phyloP scores from a whole-genome alignment of 2,113 vertebrate genomes.

The Chloropsis cyanopogon region DNA sequence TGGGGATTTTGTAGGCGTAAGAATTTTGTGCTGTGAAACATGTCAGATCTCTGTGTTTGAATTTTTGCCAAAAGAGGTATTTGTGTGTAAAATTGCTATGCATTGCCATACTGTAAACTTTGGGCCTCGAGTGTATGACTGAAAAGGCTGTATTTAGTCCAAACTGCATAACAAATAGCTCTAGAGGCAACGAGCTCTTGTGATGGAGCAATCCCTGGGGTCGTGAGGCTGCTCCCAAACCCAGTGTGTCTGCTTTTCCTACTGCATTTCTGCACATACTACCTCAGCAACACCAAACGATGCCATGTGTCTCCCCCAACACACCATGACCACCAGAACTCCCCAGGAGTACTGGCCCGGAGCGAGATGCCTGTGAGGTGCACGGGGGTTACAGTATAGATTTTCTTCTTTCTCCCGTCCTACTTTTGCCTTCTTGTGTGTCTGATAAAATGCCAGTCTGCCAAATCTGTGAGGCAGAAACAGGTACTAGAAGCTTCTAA shows the following conservation, averaged over 20 bases:
- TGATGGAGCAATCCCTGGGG: not conserved
- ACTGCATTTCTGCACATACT: not conserved
- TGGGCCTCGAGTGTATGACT: not conserved
- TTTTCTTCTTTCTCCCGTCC: not conserved
- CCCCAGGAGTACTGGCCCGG: not conserved
- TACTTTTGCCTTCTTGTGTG: not conserved
- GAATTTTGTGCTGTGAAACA: not conserved
- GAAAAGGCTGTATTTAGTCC: not conserved
- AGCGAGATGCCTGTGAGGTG: not conserved
- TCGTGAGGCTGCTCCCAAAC: not conserved
- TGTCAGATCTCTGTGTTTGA: not conserved
- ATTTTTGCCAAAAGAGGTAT: not conserved
- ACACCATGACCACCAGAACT: rapidly evolving
- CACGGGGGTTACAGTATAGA: not conserved
- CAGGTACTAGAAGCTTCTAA: not conserved
- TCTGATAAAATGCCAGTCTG: not conserved
- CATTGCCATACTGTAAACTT: not conserved
- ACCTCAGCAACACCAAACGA: not conserved
- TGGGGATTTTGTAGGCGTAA: not conserved
- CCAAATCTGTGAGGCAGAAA: not conserved
- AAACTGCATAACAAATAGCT: not conserved
- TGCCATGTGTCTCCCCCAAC: rapidly evolving
- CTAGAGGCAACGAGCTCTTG: not conserved
- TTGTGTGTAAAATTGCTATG: not conserved
- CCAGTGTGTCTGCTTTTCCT: not conserved